Percentiles rank a stretch among this genome's conserved stretches.
phyloP scores from a whole-genome alignment of 2,888 invertebrate species.

The Rotaria socialis region DNA sequence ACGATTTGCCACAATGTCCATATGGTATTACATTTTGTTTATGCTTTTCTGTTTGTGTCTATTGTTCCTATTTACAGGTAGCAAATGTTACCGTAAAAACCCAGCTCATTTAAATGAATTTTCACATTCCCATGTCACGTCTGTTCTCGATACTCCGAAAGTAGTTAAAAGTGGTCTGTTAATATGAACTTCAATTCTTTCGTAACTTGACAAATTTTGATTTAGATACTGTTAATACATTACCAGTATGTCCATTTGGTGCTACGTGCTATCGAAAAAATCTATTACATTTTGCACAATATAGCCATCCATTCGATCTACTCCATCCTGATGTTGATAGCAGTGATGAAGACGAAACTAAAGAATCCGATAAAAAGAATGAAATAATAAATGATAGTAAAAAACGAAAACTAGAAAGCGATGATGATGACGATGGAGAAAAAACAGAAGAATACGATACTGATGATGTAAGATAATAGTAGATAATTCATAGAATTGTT shows the following conservation, averaged over 20 bases:
- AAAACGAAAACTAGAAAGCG: constrained; percentile 36
- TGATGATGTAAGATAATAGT: constrained; percentile 49
- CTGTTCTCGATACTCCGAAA: neutral
- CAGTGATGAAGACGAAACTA: neutral
- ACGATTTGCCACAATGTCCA: constrained; percentile 50
- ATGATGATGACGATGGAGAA: constrained; percentile 48
- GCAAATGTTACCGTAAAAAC: constrained; percentile 52
- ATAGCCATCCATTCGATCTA: constrained; percentile 51
- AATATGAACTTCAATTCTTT: neutral
- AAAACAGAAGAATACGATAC: constrained; percentile 51
- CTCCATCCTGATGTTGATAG: neutral
- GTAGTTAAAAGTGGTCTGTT: neutral
- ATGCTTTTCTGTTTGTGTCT: neutral
- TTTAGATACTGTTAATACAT: neutral
- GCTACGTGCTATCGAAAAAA: constrained; percentile 53
- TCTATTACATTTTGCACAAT: constrained; percentile 54
- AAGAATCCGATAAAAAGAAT: neutral
- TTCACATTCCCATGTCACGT: constrained; percentile 49
- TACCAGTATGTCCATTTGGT: constrained; percentile 53
- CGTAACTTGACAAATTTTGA: too few relatives aligned
- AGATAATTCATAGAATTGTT: neutral
- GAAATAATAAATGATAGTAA: neutral
- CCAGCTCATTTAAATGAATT: constrained; percentile 53
- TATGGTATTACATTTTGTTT: constrained; percentile 50
- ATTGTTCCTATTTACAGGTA: neutral